phyloP scores from a whole-genome alignment of 2,888 invertebrate genomes.

The Phyllotreta cruciferae region DNA sequence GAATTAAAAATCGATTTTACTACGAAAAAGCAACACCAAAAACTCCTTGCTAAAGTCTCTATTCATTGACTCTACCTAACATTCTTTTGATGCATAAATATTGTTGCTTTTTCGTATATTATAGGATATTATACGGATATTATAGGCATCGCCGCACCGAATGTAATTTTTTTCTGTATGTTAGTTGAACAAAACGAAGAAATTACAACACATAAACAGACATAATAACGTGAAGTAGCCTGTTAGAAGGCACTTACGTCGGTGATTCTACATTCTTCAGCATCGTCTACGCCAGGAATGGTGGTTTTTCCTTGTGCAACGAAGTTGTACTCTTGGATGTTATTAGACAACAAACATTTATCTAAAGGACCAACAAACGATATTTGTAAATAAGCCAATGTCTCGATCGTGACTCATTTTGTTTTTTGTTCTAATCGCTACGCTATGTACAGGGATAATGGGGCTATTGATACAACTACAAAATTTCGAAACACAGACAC shows the following conservation, averaged over 20 bases:
- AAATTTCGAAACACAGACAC: conserved; percentile 24
- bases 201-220: conserved; percentile 16
- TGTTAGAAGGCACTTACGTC: conserved; percentile 74
- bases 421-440: neutral
- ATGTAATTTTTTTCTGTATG: neutral
- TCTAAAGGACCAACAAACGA: conserved; percentile 61
- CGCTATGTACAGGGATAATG: conserved; percentile 3
- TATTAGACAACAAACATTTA: conserved; percentile 81
- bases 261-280: conserved; percentile 87
- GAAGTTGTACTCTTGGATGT: conserved; percentile 94
- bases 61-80: too few relatives aligned
- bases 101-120: neutral
- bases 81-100: too few relatives aligned
- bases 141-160: conserved; percentile 33
- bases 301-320: conserved; percentile 96
- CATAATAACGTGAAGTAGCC: conserved; percentile 25
- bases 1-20: neutral
- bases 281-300: conserved; percentile 95
- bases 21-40: conserved; percentile 1
- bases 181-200: conserved; percentile 21
- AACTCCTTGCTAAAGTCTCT: neutral
- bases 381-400: conserved; percentile 17
- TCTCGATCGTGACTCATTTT: conserved; percentile 19
- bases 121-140: neutral
- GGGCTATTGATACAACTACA: neutral